These are phyloP conservation scores for Syrrhaptes paradoxus DNA, from an alignment of 2,113 vertebrate genomes.

Conservation along the genomic window DNA sequence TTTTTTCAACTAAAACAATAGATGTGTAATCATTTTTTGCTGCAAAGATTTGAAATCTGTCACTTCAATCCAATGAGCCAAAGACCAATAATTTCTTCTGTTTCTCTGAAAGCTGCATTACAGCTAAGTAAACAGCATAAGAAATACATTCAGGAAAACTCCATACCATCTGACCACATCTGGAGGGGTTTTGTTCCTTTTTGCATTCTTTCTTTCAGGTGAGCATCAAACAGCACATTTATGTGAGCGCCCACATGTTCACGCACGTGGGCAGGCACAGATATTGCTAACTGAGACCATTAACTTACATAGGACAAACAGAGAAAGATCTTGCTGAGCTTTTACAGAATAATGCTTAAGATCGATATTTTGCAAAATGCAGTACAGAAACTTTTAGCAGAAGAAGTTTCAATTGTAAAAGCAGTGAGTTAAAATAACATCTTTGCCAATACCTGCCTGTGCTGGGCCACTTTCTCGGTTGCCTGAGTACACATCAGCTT, in stretches of 20 bases:
- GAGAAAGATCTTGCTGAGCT: neutral
- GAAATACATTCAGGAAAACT: neutral
- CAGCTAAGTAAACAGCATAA: neutral
- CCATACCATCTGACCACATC: neutral
- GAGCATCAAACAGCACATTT: neutral
- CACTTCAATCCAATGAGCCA: neutral
- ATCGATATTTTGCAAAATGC: neutral
- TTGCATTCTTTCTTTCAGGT: neutral
- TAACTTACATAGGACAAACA: neutral
- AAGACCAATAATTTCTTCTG: neutral
- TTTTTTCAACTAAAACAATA: neutral
- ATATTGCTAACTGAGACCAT: neutral
- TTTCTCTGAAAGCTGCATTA: neutral
- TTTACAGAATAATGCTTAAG: neutral
- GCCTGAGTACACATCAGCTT: neutral
- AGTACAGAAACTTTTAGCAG: neutral
- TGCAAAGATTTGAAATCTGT: neutral
- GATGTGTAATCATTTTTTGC: neutral
- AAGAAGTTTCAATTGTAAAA: neutral
- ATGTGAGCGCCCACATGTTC: neutral
- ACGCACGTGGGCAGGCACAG: neutral
- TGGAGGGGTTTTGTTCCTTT: neutral
- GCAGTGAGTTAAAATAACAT: neutral
- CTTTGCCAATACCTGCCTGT: neutral
- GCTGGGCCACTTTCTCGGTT: neutral